Evolutionary conservation across 2,113 vertebrate genomes (phyloP).

Genomic region (Aegotheles bennettii): DNA sequence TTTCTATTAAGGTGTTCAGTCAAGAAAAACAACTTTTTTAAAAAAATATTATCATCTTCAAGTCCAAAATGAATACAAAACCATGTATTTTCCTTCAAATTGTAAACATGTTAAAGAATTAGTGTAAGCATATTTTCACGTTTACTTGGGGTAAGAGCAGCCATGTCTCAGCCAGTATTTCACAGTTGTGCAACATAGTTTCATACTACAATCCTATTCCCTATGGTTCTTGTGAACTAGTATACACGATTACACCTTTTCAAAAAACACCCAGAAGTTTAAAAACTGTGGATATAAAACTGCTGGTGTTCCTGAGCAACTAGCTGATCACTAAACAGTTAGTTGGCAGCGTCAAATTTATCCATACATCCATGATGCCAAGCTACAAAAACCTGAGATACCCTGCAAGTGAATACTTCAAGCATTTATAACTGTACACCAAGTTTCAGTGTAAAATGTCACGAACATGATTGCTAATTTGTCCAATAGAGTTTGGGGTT

Average conservation of each 20-base stretch:
- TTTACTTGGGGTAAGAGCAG: not conserved
- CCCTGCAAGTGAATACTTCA: not conserved
- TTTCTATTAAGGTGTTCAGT: not conserved
- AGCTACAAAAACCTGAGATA: not conserved
- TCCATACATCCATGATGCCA: not conserved
- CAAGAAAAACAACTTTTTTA: not conserved
- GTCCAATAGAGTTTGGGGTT: not conserved
- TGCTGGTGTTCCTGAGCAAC: not conserved
- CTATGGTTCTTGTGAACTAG: not conserved
- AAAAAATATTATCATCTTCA: not conserved
- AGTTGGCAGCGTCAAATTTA: not conserved
- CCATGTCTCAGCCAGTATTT: not conserved
- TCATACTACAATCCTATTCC: not conserved
- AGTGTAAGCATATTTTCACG: slow-evolving; percentile 26
- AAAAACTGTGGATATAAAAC: not conserved
- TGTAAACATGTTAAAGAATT: not conserved
- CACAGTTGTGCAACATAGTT: not conserved
- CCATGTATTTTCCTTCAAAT: not conserved
- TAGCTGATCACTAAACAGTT: not conserved
- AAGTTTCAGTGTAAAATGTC: not conserved
- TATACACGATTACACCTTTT: not conserved
- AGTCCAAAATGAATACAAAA: slow-evolving; percentile 27
- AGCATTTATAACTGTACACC: not conserved
- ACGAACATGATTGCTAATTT: not conserved
- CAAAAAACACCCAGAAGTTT: not conserved